Evolutionary conservation across 2,113 vertebrate genomes (phyloP).

Genomic region (Procavia capensis): DNA sequence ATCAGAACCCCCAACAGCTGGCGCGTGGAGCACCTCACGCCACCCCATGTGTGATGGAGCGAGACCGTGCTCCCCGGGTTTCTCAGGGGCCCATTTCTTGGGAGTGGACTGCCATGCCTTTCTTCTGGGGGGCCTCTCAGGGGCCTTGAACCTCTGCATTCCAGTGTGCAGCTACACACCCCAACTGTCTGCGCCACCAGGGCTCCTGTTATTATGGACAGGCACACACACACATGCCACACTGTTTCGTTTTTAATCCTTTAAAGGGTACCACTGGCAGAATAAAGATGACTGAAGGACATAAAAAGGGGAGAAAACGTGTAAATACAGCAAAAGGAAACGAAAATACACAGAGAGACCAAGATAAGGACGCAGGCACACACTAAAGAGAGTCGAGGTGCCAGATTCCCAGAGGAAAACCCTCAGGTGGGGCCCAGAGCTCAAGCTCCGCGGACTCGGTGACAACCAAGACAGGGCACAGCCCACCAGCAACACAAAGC

Average conservation of each 20-base stretch:
- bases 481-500: not conserved
- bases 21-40: not conserved
- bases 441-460: not conserved
- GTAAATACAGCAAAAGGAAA: not conserved
- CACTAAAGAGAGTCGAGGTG: not conserved
- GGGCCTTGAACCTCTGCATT: not conserved
- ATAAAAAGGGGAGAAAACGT: not conserved
- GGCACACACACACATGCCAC: not conserved
- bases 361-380: conserved; percentile 8
- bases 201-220: not conserved
- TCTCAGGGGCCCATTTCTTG: not conserved
- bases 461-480: not conserved
- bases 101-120: not conserved
- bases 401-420: conserved; percentile 23
- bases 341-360: not conserved
- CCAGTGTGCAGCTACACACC: not conserved
- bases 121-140: not conserved
- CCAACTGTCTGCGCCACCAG: too few species aligned
- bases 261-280: not conserved
- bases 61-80: not conserved
- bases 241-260: conserved; percentile 35
- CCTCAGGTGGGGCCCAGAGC: not conserved
- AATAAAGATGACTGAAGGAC: conserved; percentile 10
- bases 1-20: not conserved
- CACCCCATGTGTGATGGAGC: not conserved